Conservation (phyloP, 2,113 vertebrate species). For the Corythornis madagascariensis region DNA sequence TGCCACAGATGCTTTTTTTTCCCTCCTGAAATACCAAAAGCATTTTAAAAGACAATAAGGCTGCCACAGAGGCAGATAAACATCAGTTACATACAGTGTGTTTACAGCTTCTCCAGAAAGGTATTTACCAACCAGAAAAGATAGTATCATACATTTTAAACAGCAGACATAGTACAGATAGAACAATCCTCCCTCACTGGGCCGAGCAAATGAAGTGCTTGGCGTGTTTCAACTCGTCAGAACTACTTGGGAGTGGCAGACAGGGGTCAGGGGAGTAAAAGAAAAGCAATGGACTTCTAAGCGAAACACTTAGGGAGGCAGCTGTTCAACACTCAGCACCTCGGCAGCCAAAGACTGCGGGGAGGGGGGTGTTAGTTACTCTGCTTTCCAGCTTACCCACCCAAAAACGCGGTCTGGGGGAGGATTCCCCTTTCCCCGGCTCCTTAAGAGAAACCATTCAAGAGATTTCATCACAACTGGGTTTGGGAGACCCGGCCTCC, state of each 20-base stretch:
- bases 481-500: fast-evolving
- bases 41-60: not conserved
- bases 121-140: not conserved
- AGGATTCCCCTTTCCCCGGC: not conserved
- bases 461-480: not conserved
- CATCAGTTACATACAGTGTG: fast-evolving
- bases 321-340: not conserved
- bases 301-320: not conserved
- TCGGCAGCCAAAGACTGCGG: fast-evolving
- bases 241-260: not conserved
- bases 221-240: not conserved
- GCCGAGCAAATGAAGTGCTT: not conserved
- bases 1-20: not conserved
- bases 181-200: not conserved
- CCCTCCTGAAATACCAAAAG: not conserved
- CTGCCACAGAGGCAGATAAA: too few relatives aligned
- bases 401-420: fast-evolving
- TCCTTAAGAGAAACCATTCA: not conserved
- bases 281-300: not conserved
- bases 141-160: fast-evolving
- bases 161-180: not conserved
- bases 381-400: not conserved
- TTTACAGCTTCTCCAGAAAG: not conserved
- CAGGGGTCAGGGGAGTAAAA: not conserved
- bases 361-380: fast-evolving